These are phyloP conservation scores for Haliclona indistincta DNA, from an alignment of 37 sponge, comb jelly and placozoan species.

Conservation along the genomic window DNA sequence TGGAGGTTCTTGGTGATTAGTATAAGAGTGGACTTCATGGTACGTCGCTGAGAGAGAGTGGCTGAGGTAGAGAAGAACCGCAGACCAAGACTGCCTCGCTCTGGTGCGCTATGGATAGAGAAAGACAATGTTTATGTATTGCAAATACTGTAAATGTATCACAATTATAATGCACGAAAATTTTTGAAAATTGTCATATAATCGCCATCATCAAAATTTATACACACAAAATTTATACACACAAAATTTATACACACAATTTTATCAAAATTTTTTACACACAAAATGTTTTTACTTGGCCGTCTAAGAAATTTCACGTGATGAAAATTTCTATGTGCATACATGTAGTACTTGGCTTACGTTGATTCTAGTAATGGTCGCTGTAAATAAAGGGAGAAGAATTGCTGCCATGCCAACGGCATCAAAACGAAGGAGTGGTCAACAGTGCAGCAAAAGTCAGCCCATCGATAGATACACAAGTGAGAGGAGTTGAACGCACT, in stretches of 20 bases:
- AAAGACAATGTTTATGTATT: too few species aligned
- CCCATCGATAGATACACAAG: conserved; percentile 89
- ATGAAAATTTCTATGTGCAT: neutral
- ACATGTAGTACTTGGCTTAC: conserved; percentile 5
- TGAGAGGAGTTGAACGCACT: conserved; percentile 39
- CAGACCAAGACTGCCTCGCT: conserved; percentile 42
- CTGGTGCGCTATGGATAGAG: conserved; percentile 35
- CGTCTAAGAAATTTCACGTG: too few species aligned
- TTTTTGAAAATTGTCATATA: too few species aligned
- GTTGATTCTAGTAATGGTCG: conserved; percentile 46
- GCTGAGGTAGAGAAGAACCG: conserved; percentile 33
- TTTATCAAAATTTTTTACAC: too few species aligned
- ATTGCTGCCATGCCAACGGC: conserved; percentile 82
- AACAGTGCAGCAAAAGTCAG: conserved; percentile 56
- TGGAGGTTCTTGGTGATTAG: conserved; percentile 11
- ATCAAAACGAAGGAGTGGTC: conserved; percentile 65
- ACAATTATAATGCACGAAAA: too few species aligned
- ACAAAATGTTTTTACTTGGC: too few species aligned
- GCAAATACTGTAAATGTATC: too few species aligned
- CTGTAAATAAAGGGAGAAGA: conserved; percentile 87
- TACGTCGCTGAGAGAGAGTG: conserved; percentile 10
- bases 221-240: too few species aligned
- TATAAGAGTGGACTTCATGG: conserved; percentile 45
- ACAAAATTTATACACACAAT: too few species aligned
- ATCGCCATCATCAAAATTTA: too few species aligned